Evolutionary conservation across 2,797 vertebrate genomes (phyloP).

Genomic region (Staurois parvus): DNA sequence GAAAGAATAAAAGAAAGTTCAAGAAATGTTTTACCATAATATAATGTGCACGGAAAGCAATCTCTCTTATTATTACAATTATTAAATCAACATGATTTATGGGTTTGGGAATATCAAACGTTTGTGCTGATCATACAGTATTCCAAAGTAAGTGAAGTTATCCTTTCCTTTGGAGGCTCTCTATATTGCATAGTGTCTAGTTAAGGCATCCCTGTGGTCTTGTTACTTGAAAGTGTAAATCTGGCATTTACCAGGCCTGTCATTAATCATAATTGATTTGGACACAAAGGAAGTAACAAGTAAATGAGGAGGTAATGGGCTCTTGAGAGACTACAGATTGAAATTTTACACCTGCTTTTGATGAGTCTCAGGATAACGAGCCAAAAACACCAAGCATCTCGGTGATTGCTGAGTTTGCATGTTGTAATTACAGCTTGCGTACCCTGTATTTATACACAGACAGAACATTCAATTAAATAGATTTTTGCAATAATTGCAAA

Average conservation of each 20-base stretch:
- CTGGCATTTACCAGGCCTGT: slow-evolving; percentile 12
- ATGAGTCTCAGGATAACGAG: background rate
- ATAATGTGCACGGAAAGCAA: too few relatives aligned
- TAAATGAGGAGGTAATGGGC: background rate
- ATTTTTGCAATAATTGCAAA: too few relatives aligned
- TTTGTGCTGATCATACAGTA: background rate
- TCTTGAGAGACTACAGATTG: background rate
- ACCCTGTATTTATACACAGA: background rate
- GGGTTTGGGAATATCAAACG: background rate
- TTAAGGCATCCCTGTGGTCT: slow-evolving; percentile 14
- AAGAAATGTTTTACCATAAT: too few relatives aligned
- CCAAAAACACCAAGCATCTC: background rate
- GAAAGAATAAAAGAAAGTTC: too few relatives aligned
- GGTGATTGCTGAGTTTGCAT: too few relatives aligned
- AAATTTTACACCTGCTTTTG: background rate
- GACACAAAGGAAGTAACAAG: slow-evolving; percentile 3
- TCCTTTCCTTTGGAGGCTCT: background rate
- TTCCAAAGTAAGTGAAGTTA: background rate
- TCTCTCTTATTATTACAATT: too few relatives aligned
- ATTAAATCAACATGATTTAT: background rate
- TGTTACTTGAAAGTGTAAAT: background rate
- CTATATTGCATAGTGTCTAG: background rate
- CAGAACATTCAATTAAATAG: background rate
- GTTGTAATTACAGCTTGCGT: too few relatives aligned
- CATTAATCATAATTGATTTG: slow-evolving; percentile 46